These are phyloP conservation scores for Riparia riparia DNA, from an alignment of 2,113 vertebrate species.

Conservation along the genomic window DNA sequence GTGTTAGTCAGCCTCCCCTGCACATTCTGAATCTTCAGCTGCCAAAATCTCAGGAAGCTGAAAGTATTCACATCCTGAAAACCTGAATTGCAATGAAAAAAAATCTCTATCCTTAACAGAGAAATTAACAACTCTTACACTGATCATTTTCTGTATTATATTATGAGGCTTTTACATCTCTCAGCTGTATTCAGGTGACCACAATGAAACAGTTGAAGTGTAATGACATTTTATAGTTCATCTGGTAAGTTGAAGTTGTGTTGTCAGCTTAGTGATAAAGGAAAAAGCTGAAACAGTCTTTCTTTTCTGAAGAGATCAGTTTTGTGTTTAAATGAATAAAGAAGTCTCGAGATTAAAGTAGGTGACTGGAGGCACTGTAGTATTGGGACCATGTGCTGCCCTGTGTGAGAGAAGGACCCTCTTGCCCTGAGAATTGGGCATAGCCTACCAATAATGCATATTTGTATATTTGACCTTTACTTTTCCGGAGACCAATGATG, in stretches of 20 bases:
- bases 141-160: background rate
- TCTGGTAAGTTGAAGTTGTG: background rate
- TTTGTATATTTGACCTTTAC: background rate
- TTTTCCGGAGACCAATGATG: background rate
- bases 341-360: background rate
- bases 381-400: background rate
- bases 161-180: background rate
- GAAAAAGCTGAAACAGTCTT: background rate
- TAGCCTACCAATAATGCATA: background rate
- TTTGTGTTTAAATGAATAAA: background rate
- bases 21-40: background rate
- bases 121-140: background rate
- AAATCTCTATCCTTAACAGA: background rate
- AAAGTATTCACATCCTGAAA: background rate
- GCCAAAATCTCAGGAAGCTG: background rate
- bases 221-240: background rate
- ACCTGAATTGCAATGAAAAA: background rate
- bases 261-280: background rate
- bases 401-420: background rate
- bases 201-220: background rate
- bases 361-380: no score
- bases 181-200: background rate
- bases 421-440: background rate
- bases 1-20: background rate
- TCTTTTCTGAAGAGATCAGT: background rate